Base-by-base conservation (phyloP, 2,888 invertebrate genomes). In the Nycteola revayana region DNA sequence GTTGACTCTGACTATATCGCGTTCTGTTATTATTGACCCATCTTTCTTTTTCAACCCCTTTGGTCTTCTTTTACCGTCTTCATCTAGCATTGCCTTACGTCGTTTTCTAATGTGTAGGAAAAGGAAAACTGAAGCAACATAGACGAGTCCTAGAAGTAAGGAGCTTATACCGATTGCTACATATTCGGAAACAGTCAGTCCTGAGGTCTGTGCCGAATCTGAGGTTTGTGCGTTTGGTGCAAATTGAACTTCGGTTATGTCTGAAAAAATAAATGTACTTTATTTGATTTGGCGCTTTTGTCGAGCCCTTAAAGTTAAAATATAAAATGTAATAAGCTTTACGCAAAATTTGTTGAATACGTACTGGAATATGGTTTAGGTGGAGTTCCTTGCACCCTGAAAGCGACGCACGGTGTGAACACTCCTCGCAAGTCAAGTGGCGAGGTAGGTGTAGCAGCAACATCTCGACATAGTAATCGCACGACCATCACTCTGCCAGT, bases 381-480 rank as follows among this genome's bases (percentile, higher is more conserved):
- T 7, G 95, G 94, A 21, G 94, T 93, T 32, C 96, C 96, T 54
- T 95, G 95, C 4, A 96, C 93, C 48, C 96, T 90, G 65, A 96
- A 96, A 2, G 95, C 94, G 27, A 96, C 94, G 66, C 96, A 96
- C 0, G 96, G 96, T 1, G 94, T 93, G 75, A 95, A 94, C 10
- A 95, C 92, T 32, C 92, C 92, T 50, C 91, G 74, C 55, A 90
- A 61, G 41, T 90, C 89, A 41, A 85, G 68, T 1, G 87, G 81
- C 1, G 90, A 88, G 1, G 83, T 69, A 0, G 88, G 86, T 1
- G 91, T 75, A 6, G 91, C 89, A 28, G 91, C 62, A 26, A 92
- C 89, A 72, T 95, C 95, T 35, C 94, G 91, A 69, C 96, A 96
- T 57, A 95, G 91, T 36, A 96, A 83, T 47, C 94, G 92, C 7